These are phyloP conservation scores for Schizopygopsis malacanthus DNA, from an alignment of 2,797 vertebrate species.

Conservation along the genomic window DNA sequence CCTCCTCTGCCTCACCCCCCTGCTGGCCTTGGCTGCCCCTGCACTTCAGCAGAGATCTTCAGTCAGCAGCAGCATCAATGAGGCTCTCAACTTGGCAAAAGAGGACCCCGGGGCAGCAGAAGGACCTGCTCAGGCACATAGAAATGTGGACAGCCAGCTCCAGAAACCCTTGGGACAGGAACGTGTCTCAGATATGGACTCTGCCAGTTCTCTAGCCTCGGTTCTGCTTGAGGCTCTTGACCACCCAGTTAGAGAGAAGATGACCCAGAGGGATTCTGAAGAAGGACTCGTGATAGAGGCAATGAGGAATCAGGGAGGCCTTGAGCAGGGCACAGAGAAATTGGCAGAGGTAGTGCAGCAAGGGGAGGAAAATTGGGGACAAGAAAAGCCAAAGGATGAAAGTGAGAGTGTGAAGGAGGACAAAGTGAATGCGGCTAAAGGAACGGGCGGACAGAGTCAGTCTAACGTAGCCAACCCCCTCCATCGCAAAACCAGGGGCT, in stretches of 20 bases:
- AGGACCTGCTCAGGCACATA: conserved; percentile 58
- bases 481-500: conserved; percentile 79
- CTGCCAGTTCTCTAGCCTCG: conserved; percentile 79
- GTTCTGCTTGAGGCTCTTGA: conserved; percentile 85
- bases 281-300: conserved; percentile 65
- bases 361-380: conserved; percentile 64
- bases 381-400: conserved; percentile 61
- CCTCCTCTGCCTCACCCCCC: conserved; percentile 79
- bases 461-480: conserved; percentile 63
- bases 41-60: conserved; percentile 74
- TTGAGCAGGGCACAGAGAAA: conserved; percentile 65
- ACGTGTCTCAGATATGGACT: conserved; percentile 78
- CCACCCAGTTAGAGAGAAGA: conserved; percentile 64
- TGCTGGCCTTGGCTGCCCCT: conserved; percentile 77
- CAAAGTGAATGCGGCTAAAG: conserved; percentile 50
- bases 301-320: conserved; percentile 58
- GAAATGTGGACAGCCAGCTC: conserved; percentile 53
- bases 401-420: conserved; percentile 57
- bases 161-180: conserved; percentile 67
- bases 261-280: conserved; percentile 63
- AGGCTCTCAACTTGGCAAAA: conserved; percentile 66
- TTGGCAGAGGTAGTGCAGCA: conserved; percentile 70
- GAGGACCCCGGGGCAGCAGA: conserved; percentile 62
- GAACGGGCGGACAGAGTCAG: conserved; percentile 64
- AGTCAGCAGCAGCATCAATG: conserved; percentile 69